Evolutionary conservation across 2,113 vertebrate genomes (phyloP), one percentile per base, ranked within the genome.

Genomic region (Sebastes fasciatus): DNA sequence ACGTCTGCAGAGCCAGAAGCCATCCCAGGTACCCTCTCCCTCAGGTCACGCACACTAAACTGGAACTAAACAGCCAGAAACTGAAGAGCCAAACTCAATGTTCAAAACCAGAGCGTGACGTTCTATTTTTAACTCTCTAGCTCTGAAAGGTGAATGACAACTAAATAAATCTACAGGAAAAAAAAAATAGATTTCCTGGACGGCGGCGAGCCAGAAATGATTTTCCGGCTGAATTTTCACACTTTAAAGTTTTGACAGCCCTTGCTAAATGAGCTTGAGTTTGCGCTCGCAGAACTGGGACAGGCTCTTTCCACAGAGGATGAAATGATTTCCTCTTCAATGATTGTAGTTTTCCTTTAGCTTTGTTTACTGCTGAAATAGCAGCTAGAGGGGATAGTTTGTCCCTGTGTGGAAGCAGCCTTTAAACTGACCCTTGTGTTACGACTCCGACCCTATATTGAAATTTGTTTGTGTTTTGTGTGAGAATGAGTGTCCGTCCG

Each of bases 21-120:
- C 72, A 97, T 97, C 90, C 97, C 98, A 98, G 98, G 98, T 99
- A 98, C 40, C n/a, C 51, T 21, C 71, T 21, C 69, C 61, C 83
- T 68, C 80, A 16, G 7, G 9, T 52, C 71, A 45, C 58, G 61
- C 74, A 42, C 76, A 63, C 51, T 69, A 57, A 71, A 68, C 64
- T 46, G 14, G 40, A 79, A 82, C 82, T 72, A 84, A 86, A 78
- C 70, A 61, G 21, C 75, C 84, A 81, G 54, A 79, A 63, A 66
- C 49, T 58, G 51, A 57, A n/a, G 65, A 86, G 79, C 80, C 87
- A 88, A 88, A 90, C 92, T 92, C 90, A 86, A 87, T 81, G 86
- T 88, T 85, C 80, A 46, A 66, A 74, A 58, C 69, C 54, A 64
- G 60, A 73, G 64, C 19, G 2, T 45, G 60, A 17, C 17, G 0